Conservation (phyloP, 2,113 vertebrate species). For the Corapipo altera region DNA sequence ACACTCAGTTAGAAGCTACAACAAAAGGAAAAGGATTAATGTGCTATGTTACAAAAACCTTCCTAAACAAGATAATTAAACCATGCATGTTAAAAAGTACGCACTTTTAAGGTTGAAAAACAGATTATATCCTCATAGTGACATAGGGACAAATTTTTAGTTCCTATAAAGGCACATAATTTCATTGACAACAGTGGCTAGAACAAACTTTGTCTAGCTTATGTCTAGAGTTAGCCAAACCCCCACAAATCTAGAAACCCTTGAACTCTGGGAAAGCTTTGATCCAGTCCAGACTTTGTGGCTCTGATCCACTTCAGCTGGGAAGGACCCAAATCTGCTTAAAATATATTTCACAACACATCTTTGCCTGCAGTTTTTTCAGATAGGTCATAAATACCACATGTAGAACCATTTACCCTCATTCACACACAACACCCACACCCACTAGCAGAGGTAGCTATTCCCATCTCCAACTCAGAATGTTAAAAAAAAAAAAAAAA, state of each 20-base stretch:
- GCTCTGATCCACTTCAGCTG: conserved; percentile 14
- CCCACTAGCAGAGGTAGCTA: neutral
- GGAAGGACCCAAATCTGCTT: neutral
- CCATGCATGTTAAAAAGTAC: neutral
- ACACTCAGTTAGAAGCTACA: neutral
- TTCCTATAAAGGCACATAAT: neutral
- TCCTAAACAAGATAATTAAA: neutral
- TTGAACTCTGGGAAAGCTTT: conserved; percentile 27
- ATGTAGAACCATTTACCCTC: neutral
- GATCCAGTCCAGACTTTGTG: conserved; percentile 27
- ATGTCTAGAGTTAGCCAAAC: neutral
- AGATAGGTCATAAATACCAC: neutral
- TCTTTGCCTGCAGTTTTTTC: conserved; percentile 17
- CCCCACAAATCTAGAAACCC: neutral
- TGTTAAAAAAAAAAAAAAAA: neutral
- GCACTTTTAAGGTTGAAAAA: neutral
- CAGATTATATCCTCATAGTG: neutral
- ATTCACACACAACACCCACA: neutral
- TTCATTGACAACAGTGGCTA: neutral
- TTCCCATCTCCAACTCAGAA: neutral
- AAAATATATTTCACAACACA: conserved; percentile 31
- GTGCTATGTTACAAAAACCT: neutral
- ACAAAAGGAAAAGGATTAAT: neutral
- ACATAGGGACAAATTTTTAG: neutral
- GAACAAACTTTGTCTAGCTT: neutral